phyloP scores from a whole-genome alignment of 1,140 invertebrate species.

The Monomorium pharaonis region DNA sequence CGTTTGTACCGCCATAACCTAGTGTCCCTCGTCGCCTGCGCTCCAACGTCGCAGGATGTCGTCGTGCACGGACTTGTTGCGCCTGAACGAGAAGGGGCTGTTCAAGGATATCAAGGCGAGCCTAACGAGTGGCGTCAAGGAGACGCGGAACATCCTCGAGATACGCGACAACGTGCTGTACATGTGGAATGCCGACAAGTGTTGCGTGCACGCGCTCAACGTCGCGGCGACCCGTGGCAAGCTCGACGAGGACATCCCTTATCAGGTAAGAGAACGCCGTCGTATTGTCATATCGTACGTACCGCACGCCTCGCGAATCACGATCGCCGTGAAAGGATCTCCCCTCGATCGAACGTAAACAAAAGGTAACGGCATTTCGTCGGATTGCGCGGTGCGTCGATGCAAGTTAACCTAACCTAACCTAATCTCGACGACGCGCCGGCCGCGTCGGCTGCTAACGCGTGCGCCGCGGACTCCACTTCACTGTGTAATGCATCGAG shows the following conservation, averaged over 20 bases:
- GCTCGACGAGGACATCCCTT: conserved; percentile 83
- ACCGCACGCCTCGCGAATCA: neutral
- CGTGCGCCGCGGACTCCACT: neutral
- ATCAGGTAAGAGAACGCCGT: conserved; percentile 85
- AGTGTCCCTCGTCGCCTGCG: conserved; percentile 16
- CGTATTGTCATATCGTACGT: neutral
- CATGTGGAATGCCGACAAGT: conserved; percentile 88
- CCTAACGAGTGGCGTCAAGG: conserved; percentile 85
- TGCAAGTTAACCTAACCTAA: conserved; percentile 36
- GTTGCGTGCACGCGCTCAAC: conserved; percentile 87
- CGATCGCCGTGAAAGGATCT: neutral
- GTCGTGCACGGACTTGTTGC: conserved; percentile 85
- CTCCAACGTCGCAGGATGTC: conserved; percentile 83
- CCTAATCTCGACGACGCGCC: conserved; percentile 31
- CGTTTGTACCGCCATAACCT: conserved; percentile 53
- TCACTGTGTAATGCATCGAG: neutral
- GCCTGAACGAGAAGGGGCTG: conserved; percentile 86
- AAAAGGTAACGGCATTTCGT: neutral
- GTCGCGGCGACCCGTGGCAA: conserved; percentile 86
- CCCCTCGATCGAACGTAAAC: neutral
- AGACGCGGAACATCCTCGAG: conserved; percentile 87
- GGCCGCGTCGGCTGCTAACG: conserved; percentile 12
- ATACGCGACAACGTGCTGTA: conserved; percentile 88
- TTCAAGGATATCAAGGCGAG: conserved; percentile 86
- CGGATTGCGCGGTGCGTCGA: neutral